Percentiles rank a stretch among this genome's conserved stretches.
These are phyloP conservation scores for Onychostruthus taczanowskii DNA, from an alignment of 2,113 vertebrate genomes.

Conservation along the genomic window DNA sequence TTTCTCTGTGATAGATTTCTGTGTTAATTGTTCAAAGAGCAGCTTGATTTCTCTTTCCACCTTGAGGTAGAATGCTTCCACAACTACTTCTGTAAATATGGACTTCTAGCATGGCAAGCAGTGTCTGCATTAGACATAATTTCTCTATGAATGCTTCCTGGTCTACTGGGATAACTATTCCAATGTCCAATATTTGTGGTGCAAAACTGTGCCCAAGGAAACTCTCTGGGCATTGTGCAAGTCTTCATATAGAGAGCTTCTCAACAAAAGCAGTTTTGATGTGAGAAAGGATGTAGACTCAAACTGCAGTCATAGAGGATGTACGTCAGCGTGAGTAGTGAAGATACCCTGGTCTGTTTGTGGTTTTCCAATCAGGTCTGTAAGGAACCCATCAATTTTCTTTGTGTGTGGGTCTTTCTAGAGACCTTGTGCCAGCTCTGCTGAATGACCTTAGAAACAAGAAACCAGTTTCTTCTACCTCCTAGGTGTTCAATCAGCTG, in stretches of 20 bases:
- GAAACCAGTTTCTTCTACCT: neutral
- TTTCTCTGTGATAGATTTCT: neutral
- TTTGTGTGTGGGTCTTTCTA: neutral
- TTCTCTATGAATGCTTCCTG: neutral
- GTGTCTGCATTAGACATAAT: neutral
- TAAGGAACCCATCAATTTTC: neutral
- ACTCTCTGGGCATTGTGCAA: neutral
- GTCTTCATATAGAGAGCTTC: neutral
- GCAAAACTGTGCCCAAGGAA: neutral
- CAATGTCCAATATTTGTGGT: neutral
- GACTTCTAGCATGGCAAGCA: neutral
- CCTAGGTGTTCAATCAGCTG: neutral
- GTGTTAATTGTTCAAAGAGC: neutral
- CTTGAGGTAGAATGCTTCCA: neutral
- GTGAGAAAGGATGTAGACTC: neutral
- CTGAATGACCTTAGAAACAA: neutral
- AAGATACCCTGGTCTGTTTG: neutral
- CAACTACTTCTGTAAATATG: neutral
- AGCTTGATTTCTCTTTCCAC: neutral
- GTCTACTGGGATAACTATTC: neutral
- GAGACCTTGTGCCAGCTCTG: neutral
- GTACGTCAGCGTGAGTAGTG: neutral
- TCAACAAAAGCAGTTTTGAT: neutral
- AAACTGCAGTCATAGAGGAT: neutral
- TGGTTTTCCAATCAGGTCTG: neutral